Evolutionary conservation across 2,113 vertebrate genomes (phyloP), one percentile per base, ranked within the genome.

Genomic region (Helogale parvula): DNA sequence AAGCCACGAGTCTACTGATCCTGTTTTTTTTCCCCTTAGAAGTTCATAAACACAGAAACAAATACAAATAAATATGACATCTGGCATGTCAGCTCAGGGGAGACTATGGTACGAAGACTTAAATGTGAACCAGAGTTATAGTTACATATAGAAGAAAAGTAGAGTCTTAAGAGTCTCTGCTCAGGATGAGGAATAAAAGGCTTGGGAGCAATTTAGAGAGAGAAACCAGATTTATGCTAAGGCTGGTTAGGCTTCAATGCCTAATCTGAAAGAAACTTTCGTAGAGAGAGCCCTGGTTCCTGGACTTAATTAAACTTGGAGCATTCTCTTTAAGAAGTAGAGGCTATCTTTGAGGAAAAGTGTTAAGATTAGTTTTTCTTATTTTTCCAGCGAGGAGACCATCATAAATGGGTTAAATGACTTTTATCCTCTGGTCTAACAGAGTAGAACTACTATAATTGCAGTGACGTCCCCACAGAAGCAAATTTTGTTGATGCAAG

Each of bases 91-190:
- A 57, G 33, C 38, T 16, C 15, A 17, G 15, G 82, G 38, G 72
- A 31, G 35, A 52, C 0, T 4, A 14, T 1, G 9, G 12, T 33
- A 7, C 33, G 90, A 90, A 86, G 60, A 79, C 35, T 19, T 79
- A 10, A 47, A 15, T 13, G n/a, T 41, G 50, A 87, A 38, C 57
- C 27, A 12, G 66, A 65, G 60, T 25, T 13, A 29, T 7, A 60
- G 11, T 35, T 2, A 72, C 10, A 47, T 33, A 23, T 8, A 15
- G 7, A 0, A 12, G 60, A 5, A 11, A 23, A 3, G 33, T 4
- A 23, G 6, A 13, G 23, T 27, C 54, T 11, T 33, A 35, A 74
- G 6, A 66, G 35, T 31, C 47, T 66, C 29, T 31, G 33, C 65
- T n/a, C 12, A 1, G 41, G 29, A 3, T 86, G 47, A 47, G 2